A percentile compares a stretch with the other conserved stretches of the same genome.
Conservation (phyloP, 53 echinoderm and acorn worm species). For the Actinopyga echinites region DNA sequence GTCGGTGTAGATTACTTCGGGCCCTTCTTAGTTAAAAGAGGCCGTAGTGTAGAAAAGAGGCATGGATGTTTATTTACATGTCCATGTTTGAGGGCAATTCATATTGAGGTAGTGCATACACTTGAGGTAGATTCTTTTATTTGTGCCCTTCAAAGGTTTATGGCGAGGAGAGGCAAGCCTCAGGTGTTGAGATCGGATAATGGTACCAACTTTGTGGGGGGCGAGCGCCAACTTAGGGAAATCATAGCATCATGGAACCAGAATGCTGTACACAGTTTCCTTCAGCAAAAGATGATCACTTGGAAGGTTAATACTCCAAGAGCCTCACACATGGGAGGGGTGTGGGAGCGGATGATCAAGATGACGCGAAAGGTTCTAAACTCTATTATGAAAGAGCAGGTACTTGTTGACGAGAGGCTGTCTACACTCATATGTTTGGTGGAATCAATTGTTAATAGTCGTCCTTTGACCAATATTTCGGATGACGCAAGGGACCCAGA, state of each 20-base stretch:
- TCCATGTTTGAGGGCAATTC: constrained; percentile 58
- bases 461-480: constrained; percentile 61
- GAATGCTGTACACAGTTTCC: constrained; percentile 11
- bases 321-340: constrained; percentile 59
- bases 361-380: constrained; percentile 46
- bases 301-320: constrained; percentile 55
- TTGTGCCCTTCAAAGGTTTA: constrained; percentile 62
- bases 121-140: constrained; percentile 66
- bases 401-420: constrained; percentile 51
- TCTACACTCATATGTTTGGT: constrained; percentile 59
- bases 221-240: constrained; percentile 3
- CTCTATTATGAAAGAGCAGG: constrained; percentile 57
- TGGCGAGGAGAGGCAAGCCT: constrained; percentile 57
- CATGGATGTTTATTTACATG: constrained; percentile 79
- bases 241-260: constrained; percentile 13
- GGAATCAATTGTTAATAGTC: constrained; percentile 54
- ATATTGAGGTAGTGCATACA: constrained; percentile 66
- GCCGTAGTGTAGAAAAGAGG: constrained; percentile 46
- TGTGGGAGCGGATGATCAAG: constrained; percentile 60
- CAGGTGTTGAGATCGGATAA: constrained; percentile 52
- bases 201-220: neutral
- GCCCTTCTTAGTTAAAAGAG: constrained; percentile 64
- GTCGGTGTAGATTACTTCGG: constrained; percentile 45
- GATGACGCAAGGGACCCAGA: constrained; percentile 55
- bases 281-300: constrained; percentile 18